A percentile compares a stretch with the other conserved stretches of the same genome.
These are phyloP conservation scores for Hirtodrosophila alboralis DNA, from an alignment of 2,888 invertebrate species.

Conservation along the genomic window DNA sequence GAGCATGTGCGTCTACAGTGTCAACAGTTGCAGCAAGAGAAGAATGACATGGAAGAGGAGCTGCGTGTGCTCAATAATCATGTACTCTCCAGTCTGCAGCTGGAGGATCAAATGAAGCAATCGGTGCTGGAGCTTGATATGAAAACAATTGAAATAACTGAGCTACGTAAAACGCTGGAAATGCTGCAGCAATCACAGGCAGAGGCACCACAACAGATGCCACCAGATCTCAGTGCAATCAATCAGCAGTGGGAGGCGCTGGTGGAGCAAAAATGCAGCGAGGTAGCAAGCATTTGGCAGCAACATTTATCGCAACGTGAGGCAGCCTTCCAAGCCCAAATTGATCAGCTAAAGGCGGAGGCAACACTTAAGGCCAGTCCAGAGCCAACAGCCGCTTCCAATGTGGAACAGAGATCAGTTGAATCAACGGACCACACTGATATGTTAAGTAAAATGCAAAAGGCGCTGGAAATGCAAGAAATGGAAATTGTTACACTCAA, in stretches of 20 bases:
- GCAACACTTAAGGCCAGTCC: slow-evolving; percentile 1
- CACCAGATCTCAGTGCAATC: slow-evolving; percentile 62
- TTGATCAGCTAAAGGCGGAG: slow-evolving; percentile 43
- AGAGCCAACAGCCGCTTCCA: not conserved
- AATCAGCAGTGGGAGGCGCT: slow-evolving; percentile 85
- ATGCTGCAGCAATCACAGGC: slow-evolving; percentile 31
- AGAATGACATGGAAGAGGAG: slow-evolving; percentile 82
- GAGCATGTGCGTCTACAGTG: slow-evolving; percentile 67
- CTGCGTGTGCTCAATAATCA: slow-evolving; percentile 83
- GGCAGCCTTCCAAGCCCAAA: slow-evolving; percentile 85
- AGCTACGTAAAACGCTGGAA: slow-evolving; percentile 76
- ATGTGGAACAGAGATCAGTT: too few relatives aligned
- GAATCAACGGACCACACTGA: slow-evolving; percentile 46
- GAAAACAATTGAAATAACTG: slow-evolving; percentile 83
- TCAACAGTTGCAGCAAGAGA: slow-evolving; percentile 73
- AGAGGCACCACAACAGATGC: slow-evolving; percentile 4
- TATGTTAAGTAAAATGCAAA: slow-evolving; percentile 83
- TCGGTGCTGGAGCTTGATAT: slow-evolving; percentile 81
- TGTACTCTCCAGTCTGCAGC: slow-evolving; percentile 79
- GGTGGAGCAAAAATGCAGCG: slow-evolving; percentile 88
- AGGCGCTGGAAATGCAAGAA: slow-evolving; percentile 88
- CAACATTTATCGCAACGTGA: slow-evolving; percentile 88
- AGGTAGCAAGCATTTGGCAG: slow-evolving; percentile 89
- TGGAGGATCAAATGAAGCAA: slow-evolving; percentile 82
- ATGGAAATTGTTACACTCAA: slow-evolving; percentile 90